A percentile compares a stretch with the other conserved stretches of the same genome.
Evolutionary conservation across 2,113 vertebrate species (phyloP).

Genomic region (Semnornis frantzii): DNA sequence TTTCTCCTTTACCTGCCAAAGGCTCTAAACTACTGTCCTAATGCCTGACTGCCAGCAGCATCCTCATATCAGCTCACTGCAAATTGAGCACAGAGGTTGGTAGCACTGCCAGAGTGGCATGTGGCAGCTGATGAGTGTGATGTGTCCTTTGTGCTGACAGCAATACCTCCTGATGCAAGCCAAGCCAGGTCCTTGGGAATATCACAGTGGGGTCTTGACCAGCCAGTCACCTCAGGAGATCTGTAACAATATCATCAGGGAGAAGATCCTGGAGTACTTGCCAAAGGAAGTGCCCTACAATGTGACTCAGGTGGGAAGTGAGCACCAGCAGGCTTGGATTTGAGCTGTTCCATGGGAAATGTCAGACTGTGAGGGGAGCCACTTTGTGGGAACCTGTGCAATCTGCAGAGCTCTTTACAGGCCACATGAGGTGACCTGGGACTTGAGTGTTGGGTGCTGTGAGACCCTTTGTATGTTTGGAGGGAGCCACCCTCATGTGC

Average conservation of each 20-base stretch:
- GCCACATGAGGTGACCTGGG: not conserved
- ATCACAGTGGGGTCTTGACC: conserved; percentile 91
- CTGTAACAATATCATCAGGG: conserved; percentile 87
- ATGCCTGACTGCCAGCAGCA: not conserved
- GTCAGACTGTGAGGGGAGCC: fast-evolving
- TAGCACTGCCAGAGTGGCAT: fast-evolving
- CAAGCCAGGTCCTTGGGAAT: conserved; percentile 89
- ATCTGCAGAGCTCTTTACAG: not conserved
- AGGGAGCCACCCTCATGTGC: fast-evolving
- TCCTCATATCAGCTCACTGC: fast-evolving
- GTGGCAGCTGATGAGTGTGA: not conserved
- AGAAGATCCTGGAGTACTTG: conserved; percentile 89
- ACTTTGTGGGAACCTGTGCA: not conserved
- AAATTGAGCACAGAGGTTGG: not conserved
- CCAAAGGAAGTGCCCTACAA: conserved; percentile 91
- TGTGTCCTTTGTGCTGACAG: conserved; percentile 63
- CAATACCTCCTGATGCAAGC: conserved; percentile 85
- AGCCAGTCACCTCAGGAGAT: conserved; percentile 89
- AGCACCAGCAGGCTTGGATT: not conserved
- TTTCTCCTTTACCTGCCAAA: not conserved
- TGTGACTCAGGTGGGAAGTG: conserved; percentile 82
- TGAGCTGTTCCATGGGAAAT: not conserved
- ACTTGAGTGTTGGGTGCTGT: fast-evolving
- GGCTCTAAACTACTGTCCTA: not conserved
- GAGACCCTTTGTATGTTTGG: not conserved